A percentile compares a stretch with the other conserved stretches of the same genome.
phyloP scores from a whole-genome alignment of 2,797 vertebrate species.

The Phalanger gymnotis region DNA sequence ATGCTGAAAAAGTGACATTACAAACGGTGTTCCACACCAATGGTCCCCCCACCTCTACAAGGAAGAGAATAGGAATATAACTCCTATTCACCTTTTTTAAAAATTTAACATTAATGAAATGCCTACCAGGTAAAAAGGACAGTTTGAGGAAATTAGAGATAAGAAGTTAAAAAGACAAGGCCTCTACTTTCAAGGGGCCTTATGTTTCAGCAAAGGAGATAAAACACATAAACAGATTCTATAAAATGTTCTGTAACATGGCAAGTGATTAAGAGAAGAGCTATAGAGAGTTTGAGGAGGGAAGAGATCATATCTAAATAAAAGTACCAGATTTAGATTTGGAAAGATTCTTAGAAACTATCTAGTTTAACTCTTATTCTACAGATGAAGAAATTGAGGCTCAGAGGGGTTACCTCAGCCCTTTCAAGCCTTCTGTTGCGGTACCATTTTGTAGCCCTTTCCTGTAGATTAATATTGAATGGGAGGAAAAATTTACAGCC shows the following conservation, averaged over 20 bases:
- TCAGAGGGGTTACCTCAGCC: no score
- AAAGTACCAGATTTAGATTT: background rate
- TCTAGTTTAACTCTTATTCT: background rate
- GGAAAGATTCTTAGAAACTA: background rate
- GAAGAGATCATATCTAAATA: background rate
- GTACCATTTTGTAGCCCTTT: background rate
- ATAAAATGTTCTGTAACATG: background rate
- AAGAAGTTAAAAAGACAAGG: background rate
- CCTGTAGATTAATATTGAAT: background rate
- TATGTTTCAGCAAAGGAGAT: background rate
- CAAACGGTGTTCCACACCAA: background rate
- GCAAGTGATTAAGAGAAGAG: background rate
- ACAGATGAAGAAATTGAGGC: background rate
- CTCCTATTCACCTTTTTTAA: background rate
- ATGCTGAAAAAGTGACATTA: background rate
- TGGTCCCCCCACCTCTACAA: background rate
- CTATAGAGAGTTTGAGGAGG: background rate
- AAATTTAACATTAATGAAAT: background rate
- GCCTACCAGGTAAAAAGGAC: background rate
- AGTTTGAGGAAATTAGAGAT: background rate
- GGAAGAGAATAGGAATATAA: background rate
- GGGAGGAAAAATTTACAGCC: background rate
- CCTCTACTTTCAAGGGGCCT: background rate
- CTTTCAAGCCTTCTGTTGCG: no score
- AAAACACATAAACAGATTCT: background rate